These are phyloP conservation scores for Tenthredo mesomela DNA, from an alignment of 2,888 invertebrate species.

Conservation along the genomic window DNA sequence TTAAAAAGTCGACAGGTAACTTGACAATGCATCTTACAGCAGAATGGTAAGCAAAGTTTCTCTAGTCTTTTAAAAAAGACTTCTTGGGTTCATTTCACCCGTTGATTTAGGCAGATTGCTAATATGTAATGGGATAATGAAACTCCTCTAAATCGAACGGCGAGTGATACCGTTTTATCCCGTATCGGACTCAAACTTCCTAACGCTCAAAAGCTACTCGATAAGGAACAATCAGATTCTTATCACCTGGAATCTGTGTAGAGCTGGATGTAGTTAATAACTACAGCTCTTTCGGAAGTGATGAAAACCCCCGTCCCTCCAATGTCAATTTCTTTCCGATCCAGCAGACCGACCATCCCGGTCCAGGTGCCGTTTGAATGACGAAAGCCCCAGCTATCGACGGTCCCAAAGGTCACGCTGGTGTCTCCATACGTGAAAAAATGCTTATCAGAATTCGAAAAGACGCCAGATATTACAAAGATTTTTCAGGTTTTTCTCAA, in stretches of 20 bases:
- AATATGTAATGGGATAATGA: not conserved
- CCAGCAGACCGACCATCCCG: slow-evolving; percentile 73
- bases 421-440: not conserved
- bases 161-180: not conserved
- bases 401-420: slow-evolving; percentile 65
- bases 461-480: too few species aligned
- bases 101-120: too few species aligned
- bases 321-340: slow-evolving; percentile 72
- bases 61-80: too few species aligned
- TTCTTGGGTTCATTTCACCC: not conserved
- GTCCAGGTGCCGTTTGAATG: slow-evolving; percentile 71
- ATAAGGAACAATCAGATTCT: not conserved
- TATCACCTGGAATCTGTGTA: slow-evolving; percentile 82
- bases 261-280: slow-evolving; percentile 85
- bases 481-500: too few species aligned
- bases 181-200: not conserved
- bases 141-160: not conserved
- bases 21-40: not conserved
- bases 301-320: slow-evolving; percentile 79
- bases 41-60: not conserved
- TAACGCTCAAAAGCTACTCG: not conserved
- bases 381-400: slow-evolving; percentile 72
- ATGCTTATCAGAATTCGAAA: too few species aligned
- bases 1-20: slow-evolving; percentile 31
- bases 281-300: slow-evolving; percentile 81